phyloP scores from a whole-genome alignment of 2,797 vertebrate species.

The Pseudomugil gertrudae region DNA sequence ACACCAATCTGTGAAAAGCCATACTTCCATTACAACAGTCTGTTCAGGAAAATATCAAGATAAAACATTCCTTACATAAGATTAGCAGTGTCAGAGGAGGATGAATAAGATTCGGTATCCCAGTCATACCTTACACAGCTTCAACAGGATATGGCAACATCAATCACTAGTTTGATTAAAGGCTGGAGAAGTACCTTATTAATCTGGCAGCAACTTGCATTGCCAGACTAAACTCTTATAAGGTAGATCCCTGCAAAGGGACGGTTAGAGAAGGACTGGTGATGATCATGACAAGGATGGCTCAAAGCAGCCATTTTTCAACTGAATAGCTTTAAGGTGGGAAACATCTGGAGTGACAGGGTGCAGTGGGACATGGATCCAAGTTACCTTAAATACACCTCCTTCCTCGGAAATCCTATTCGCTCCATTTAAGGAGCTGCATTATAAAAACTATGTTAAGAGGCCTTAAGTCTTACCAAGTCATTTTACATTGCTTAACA shows the following conservation, averaged over 20 bases:
- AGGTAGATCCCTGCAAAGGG: conserved; percentile 38
- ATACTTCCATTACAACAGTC: conserved; percentile 57
- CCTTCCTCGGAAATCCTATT: conserved; percentile 52
- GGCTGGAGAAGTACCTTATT: conserved; percentile 58
- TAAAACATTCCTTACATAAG: conserved; percentile 47
- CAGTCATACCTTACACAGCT: conserved; percentile 73
- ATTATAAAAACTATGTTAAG: conserved; percentile 67
- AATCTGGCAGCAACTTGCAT: conserved; percentile 58
- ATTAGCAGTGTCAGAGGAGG: conserved; percentile 59
- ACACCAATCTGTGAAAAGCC: conserved; percentile 53
- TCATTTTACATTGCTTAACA: conserved; percentile 66
- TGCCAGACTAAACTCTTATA: conserved; percentile 66
- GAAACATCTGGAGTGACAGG: conserved; percentile 39
- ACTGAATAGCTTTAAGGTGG: conserved; percentile 15
- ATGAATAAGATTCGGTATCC: conserved; percentile 60
- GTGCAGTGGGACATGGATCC: conserved; percentile 45
- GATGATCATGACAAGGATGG: conserved; percentile 28
- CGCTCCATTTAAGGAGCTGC: conserved; percentile 56
- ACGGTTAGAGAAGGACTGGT: conserved; percentile 12
- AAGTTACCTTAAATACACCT: conserved; percentile 1
- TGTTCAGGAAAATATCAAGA: conserved; percentile 64
- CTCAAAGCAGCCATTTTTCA: conserved; percentile 6
- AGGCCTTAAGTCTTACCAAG: conserved; percentile 66
- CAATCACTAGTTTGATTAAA: conserved; percentile 62
- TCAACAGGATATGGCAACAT: conserved; percentile 67